Evolutionary conservation across 1,140 invertebrate genomes (phyloP), one percentile per base, ranked within the genome.

Genomic region (Bicyclus anynana): DNA sequence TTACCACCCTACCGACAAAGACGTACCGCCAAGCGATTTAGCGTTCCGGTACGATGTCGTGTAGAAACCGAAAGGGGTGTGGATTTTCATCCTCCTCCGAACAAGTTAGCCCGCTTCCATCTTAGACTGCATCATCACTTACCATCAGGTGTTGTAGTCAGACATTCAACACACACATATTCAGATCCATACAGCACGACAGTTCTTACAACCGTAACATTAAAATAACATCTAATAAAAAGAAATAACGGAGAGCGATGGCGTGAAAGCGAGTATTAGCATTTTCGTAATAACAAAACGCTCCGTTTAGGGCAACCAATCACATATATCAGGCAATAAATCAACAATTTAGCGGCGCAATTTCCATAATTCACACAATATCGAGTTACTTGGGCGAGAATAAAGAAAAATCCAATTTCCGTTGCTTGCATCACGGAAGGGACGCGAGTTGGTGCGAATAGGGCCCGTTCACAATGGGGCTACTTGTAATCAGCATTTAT

Each of bases 321-420:
- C 68, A 70, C 62, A 71, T 70, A 69, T 71, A 74, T 78, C 64
- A 66, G 21, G 60, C 59, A 77, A 81, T 84, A 87, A 82, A 87
- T 87, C 80, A 86, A 80, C 77, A 82, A 80, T 84, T 84, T 80
- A 82, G 74, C 75, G 52, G 47, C 61, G 69, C 79, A 82, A 84
- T 87, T 84, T 82, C 69, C 81, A 87, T 84, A 84, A 87, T 84
- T 82, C 84, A 84, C 81, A 79, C 77, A 79, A 78, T 83, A 87
- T 84, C 81, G 82, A 84, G 72, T 87, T 84, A 81, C 80, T 77
- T 77, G 44, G 71, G 68, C 60, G 69, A 54, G 71, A 69, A 80
- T 79, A 82, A 80, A 78, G 77, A 82, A 80, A 82, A 83, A 80
- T 76, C 76, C 77, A 83, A 80, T 83, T 83, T 79, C 77, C 76